Conservation (phyloP, 2,113 vertebrate genomes). For the Cathartes aura region DNA sequence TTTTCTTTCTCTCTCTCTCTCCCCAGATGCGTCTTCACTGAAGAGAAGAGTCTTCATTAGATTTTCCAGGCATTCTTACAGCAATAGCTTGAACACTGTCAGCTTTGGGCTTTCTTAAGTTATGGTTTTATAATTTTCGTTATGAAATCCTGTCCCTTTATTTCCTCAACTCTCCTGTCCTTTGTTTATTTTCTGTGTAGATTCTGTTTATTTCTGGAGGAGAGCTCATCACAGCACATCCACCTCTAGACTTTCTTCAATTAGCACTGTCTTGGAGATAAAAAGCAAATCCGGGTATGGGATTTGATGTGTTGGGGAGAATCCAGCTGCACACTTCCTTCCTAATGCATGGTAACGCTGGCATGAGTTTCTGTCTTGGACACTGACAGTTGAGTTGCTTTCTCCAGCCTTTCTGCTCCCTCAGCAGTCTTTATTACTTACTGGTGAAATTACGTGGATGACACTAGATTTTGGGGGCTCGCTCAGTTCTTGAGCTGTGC, state of each 20-base stretch:
- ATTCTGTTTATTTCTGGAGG: not conserved
- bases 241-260: not conserved
- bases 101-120: conserved; percentile 33
- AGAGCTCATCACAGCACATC: not conserved
- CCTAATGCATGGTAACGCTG: not conserved
- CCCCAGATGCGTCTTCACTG: not conserved
- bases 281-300: not conserved
- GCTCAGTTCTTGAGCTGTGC: not conserved
- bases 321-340: not conserved
- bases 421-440: not conserved
- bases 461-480: not conserved
- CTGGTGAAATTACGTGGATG: not conserved
- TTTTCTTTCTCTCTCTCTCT: not conserved
- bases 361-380: not conserved
- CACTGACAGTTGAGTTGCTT: not conserved
- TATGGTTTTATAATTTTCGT: not conserved
- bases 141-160: not conserved
- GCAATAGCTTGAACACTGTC: conserved; percentile 10
- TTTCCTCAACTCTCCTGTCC: not conserved
- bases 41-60: not conserved
- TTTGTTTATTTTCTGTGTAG: not conserved
- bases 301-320: not conserved
- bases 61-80: not conserved
- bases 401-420: not conserved
- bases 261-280: not conserved